Percentiles rank a stretch among this genome's conserved stretches.
These are phyloP conservation scores for Sycophaga agraensis DNA, from an alignment of 1,140 invertebrate species.

Conservation along the genomic window DNA sequence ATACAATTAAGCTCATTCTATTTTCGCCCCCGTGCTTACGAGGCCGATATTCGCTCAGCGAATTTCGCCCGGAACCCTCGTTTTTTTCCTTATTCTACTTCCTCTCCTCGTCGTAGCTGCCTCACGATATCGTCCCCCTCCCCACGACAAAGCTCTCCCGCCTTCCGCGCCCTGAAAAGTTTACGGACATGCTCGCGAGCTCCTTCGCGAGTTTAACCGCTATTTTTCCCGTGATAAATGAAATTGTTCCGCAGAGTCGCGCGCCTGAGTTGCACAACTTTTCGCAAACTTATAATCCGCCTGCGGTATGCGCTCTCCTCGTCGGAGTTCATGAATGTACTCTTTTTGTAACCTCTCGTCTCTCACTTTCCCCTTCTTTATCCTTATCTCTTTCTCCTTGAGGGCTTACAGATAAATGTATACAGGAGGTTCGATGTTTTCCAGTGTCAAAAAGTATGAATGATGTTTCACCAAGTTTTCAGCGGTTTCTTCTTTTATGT, in stretches of 20 bases:
- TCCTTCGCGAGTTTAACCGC: constrained; percentile 40
- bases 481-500: too few relatives aligned
- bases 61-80: neutral
- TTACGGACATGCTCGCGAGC: constrained; percentile 33
- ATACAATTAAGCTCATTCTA: too few relatives aligned
- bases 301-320: neutral
- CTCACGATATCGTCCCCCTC: neutral
- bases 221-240: constrained; percentile 52
- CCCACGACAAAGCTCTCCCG: constrained; percentile 2
- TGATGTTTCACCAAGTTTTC: too few relatives aligned
- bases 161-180: constrained; percentile 33
- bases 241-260: constrained; percentile 43
- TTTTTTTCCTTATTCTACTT: constrained; percentile 3
- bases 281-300: constrained; percentile 33
- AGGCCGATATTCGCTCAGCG: constrained; percentile 11
- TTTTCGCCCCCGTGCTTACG: too few relatives aligned
- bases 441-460: constrained; percentile 8
- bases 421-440: neutral
- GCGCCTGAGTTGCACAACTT: constrained; percentile 29
- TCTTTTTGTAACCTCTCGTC: neutral
- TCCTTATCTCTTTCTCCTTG: too few relatives aligned
- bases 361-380: neutral
- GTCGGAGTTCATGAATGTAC: constrained; percentile 21
- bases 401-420: neutral
- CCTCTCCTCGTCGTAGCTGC: neutral